A percentile compares a stretch with the other conserved stretches of the same genome.
Conservation (phyloP, 2,888 invertebrate genomes). For the Ferrisia virgata region DNA sequence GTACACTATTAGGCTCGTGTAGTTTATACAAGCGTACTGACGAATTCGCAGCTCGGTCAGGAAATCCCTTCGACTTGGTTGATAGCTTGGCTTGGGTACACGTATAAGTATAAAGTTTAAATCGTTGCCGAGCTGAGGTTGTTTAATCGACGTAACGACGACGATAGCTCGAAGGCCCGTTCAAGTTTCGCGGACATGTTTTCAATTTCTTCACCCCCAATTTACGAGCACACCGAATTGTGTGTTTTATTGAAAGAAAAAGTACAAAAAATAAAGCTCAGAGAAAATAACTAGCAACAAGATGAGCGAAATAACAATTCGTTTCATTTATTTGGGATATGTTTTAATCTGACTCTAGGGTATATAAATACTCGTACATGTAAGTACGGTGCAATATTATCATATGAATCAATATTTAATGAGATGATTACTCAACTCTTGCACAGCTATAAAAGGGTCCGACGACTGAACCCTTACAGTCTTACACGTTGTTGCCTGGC, state of each 20-base stretch:
- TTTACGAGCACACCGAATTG: not conserved
- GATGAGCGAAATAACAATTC: not conserved
- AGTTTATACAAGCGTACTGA: not conserved
- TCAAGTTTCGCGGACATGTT: not conserved
- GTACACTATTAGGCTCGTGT: too few relatives aligned
- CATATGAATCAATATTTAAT: not conserved
- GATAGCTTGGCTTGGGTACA: too few relatives aligned
- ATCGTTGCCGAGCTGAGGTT: not conserved
- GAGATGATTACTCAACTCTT: not conserved
- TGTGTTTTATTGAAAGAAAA: not conserved
- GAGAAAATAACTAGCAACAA: too few relatives aligned
- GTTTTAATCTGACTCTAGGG: not conserved
- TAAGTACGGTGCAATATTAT: not conserved
- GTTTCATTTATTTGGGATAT: not conserved
- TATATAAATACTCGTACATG: too few relatives aligned
- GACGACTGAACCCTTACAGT: too few relatives aligned
- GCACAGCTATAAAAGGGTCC: too few relatives aligned
- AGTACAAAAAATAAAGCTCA: not conserved
- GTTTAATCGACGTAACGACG: not conserved
- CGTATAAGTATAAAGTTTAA: not conserved
- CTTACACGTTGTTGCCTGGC: too few relatives aligned
- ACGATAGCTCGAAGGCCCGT: not conserved
- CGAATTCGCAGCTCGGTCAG: not conserved
- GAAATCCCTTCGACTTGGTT: not conserved
- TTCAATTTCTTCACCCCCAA: constrained; percentile 30